Evolutionary conservation across 2,888 invertebrate genomes (phyloP).

Genomic region (Archips xylosteana): DNA sequence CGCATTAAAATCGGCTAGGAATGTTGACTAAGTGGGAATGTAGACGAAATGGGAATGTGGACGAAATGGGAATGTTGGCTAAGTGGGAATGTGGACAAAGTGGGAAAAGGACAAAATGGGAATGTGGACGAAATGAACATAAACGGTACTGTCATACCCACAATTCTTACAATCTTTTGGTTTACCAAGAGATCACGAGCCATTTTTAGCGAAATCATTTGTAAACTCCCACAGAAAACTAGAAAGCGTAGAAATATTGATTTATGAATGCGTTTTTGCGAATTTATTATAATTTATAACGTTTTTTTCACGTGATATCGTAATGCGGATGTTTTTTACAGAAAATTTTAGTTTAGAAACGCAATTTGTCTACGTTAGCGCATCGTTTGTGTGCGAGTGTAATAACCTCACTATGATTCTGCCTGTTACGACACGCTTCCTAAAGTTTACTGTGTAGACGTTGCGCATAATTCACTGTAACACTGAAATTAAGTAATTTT

Average conservation of each 20-base stretch:
- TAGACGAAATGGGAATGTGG: too few species aligned
- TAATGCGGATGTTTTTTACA: conserved; percentile 9
- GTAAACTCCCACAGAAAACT: neutral
- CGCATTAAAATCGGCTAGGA: too few species aligned
- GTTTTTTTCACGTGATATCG: neutral
- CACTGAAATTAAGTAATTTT: neutral
- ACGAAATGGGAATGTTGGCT: too few species aligned
- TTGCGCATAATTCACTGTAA: neutral
- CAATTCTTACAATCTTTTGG: neutral
- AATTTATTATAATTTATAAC: conserved; percentile 45
- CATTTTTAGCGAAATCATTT: neutral
- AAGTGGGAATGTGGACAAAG: too few species aligned
- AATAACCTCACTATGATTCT: conserved; percentile 5
- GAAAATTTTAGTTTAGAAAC: conserved; percentile 8
- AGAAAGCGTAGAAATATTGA: neutral
- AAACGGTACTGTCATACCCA: too few species aligned
- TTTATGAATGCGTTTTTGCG: conserved; percentile 56
- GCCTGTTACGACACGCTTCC: conserved; percentile 1
- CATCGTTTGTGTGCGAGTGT: neutral
- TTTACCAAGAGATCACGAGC: neutral
- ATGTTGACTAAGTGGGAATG: too few species aligned
- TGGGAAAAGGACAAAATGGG: too few species aligned
- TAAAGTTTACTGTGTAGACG: neutral
- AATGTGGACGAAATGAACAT: too few species aligned
- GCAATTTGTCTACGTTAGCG: conserved; percentile 8